A percentile compares a stretch with the other conserved stretches of the same genome.
Conservation (phyloP, 1,140 invertebrate genomes). For the Carcinoscorpius rotundicauda region DNA sequence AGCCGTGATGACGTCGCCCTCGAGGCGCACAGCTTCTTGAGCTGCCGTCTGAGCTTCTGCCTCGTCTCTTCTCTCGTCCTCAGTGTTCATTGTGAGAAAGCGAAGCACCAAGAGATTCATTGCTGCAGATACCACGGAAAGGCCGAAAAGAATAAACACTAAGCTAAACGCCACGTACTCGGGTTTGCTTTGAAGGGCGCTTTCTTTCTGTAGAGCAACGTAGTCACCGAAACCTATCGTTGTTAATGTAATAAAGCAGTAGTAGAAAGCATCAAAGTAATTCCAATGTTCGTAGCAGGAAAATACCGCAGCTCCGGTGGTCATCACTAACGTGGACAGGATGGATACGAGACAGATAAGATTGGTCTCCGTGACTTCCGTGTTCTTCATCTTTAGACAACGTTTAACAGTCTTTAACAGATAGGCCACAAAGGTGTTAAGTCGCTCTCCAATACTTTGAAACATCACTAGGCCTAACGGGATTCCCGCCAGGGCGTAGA, state of each 20-base stretch:
- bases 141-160: slow-evolving; percentile 96
- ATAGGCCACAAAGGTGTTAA: slow-evolving; percentile 91
- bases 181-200: slow-evolving; percentile 85
- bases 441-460: slow-evolving; percentile 91
- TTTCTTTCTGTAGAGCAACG: slow-evolving; percentile 59
- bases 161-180: slow-evolving; percentile 97
- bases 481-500: slow-evolving; percentile 84
- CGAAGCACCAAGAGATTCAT: slow-evolving; percentile 94
- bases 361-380: slow-evolving; percentile 62
- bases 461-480: slow-evolving; percentile 96
- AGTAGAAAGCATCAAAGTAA: slow-evolving; percentile 96
- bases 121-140: slow-evolving; percentile 96
- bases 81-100: slow-evolving; percentile 96
- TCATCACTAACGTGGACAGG: slow-evolving; percentile 86
- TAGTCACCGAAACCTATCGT: slow-evolving; percentile 69
- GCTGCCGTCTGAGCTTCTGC: slow-evolving; percentile 59
- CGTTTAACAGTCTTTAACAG: slow-evolving; percentile 73
- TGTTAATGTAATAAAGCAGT: slow-evolving; percentile 95
- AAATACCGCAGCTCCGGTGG: slow-evolving; percentile 89
- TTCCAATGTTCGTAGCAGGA: slow-evolving; percentile 91
- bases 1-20: slow-evolving; percentile 80
- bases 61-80: slow-evolving; percentile 92
- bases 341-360: slow-evolving; percentile 90
- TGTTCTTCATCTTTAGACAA: slow-evolving; percentile 47
- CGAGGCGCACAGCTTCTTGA: slow-evolving; percentile 62